A percentile compares a stretch with the other conserved stretches of the same genome.
Conservation (phyloP, 2,113 vertebrate species). For the Pao palembangensis region DNA sequence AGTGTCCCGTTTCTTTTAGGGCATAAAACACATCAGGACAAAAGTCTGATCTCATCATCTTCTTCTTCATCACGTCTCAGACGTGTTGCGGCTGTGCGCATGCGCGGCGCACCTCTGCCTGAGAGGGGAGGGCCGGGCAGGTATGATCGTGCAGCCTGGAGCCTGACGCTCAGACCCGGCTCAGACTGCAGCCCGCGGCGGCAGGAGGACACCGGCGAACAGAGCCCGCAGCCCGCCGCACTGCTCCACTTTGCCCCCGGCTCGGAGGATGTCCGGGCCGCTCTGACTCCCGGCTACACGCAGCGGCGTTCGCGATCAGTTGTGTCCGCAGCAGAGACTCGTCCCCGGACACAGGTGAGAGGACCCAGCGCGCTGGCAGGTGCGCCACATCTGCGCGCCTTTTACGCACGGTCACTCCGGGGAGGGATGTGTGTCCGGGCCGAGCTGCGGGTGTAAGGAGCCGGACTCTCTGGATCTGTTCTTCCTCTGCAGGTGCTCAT, state of each 20-base stretch:
- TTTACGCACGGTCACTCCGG: slow-evolving; percentile 24
- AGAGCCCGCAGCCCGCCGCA: slow-evolving; percentile 1
- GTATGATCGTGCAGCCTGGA: slow-evolving; percentile 48
- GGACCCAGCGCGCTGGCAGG: slow-evolving; percentile 13
- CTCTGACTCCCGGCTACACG: background rate
- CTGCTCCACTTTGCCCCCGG: background rate
- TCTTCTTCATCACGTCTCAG: slow-evolving; percentile 11
- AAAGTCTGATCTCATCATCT: background rate
- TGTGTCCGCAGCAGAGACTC: slow-evolving; percentile 10
- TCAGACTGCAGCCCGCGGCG: slow-evolving; percentile 24
- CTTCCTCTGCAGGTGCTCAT: slow-evolving; percentile 3
- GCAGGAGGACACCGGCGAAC: slow-evolving; percentile 21
- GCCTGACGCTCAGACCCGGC: slow-evolving; percentile 52
- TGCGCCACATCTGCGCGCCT: slow-evolving; percentile 1
- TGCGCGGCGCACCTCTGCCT: slow-evolving; percentile 75
- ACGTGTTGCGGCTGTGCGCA: slow-evolving; percentile 70
- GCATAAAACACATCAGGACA: background rate
- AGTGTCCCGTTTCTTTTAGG: background rate
- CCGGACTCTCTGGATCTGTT: slow-evolving; percentile 32
- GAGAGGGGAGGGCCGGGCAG: slow-evolving; percentile 56
- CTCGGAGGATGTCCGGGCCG: background rate
- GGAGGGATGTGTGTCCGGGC: slow-evolving; percentile 62
- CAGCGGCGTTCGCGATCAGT: slow-evolving; percentile 1
- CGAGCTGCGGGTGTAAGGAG: slow-evolving; percentile 23
- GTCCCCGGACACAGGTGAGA: slow-evolving; percentile 33